Percentiles rank a stretch among this genome's conserved stretches.
Conservation (phyloP, 1,140 invertebrate species). For the Drosophila kanapiae region DNA sequence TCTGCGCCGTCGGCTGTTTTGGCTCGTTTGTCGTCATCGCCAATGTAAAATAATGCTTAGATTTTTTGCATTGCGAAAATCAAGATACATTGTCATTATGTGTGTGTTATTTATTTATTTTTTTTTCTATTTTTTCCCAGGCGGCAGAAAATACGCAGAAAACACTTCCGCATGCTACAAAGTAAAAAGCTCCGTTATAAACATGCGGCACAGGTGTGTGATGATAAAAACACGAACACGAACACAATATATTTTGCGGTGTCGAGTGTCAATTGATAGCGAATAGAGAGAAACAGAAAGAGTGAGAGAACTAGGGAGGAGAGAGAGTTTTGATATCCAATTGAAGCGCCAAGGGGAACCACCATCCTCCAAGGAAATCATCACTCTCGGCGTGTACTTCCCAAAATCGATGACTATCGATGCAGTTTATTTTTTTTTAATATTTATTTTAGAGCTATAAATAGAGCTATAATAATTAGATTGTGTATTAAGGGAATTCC, state of each 20-base stretch:
- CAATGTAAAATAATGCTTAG: constrained; percentile 38
- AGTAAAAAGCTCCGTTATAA: constrained; percentile 13
- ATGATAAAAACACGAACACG: constrained; percentile 17
- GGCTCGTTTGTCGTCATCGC: constrained; percentile 20
- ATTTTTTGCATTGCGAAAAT: constrained; percentile 32
- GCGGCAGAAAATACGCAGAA: constrained; percentile 15
- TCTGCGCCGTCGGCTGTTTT: constrained; percentile 43
- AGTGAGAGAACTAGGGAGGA: background rate
- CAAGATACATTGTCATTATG: constrained; percentile 9
- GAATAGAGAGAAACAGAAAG: background rate
- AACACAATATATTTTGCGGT: constrained; percentile 1
- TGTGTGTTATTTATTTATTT: background rate
- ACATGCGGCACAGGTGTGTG: constrained; percentile 14
- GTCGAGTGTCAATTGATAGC: constrained; percentile 20
- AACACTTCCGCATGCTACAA: constrained; percentile 60
- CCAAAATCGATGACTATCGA: no score
- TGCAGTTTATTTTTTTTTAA: background rate
- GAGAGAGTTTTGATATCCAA: background rate
- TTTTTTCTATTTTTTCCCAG: constrained; percentile 52
- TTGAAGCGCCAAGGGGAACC: constrained; percentile 1
- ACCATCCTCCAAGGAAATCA: background rate
- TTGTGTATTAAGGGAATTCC: background rate
- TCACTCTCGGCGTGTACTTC: background rate
- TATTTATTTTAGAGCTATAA: background rate
- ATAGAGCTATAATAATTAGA: background rate